A percentile compares a stretch with the other conserved stretches of the same genome.
These are phyloP conservation scores for Drosophila ogumai DNA, from an alignment of 1,140 invertebrate species.

Conservation along the genomic window DNA sequence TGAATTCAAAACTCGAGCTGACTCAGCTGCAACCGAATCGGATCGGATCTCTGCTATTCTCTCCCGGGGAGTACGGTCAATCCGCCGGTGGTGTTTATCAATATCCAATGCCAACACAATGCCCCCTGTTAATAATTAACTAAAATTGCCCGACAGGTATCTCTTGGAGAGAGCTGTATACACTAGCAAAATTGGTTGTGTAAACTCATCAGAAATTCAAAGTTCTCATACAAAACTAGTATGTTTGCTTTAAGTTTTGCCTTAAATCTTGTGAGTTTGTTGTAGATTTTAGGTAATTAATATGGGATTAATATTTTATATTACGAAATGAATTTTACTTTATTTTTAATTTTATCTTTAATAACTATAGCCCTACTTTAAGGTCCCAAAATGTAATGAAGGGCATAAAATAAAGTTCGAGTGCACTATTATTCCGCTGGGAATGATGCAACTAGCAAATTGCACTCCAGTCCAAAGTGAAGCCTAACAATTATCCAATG, in stretches of 20 bases:
- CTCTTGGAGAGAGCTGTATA: slow-evolving; percentile 2
- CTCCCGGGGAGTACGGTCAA: slow-evolving; percentile 4
- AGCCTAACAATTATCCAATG: slow-evolving; percentile 26
- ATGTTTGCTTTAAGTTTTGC: neutral
- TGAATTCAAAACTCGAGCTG: slow-evolving; percentile 66
- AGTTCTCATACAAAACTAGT: too few relatives aligned
- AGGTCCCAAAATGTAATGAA: neutral
- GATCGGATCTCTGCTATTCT: slow-evolving; percentile 1
- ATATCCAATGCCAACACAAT: slow-evolving; percentile 36
- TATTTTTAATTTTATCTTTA: neutral
- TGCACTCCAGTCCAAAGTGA: slow-evolving; percentile 8
- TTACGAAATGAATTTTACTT: too few relatives aligned
- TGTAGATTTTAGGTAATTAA: too few relatives aligned
- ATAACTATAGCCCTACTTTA: neutral
- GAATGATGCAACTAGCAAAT: slow-evolving; percentile 26
- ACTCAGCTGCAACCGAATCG: slow-evolving; percentile 39
- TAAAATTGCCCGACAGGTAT: slow-evolving; percentile 25
- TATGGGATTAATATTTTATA: neutral
- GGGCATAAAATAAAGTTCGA: slow-evolving; percentile 2
- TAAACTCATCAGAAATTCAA: neutral
- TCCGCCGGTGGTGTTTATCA: slow-evolving; percentile 26
- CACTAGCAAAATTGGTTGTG: slow-evolving; percentile 3
- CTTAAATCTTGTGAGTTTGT: neutral
- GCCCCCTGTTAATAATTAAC: slow-evolving; percentile 58
- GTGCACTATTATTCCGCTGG: slow-evolving; percentile 11